Evolutionary conservation across 2,797 vertebrate genomes (phyloP).

Genomic region (Pteronotus mesoamericanus): DNA sequence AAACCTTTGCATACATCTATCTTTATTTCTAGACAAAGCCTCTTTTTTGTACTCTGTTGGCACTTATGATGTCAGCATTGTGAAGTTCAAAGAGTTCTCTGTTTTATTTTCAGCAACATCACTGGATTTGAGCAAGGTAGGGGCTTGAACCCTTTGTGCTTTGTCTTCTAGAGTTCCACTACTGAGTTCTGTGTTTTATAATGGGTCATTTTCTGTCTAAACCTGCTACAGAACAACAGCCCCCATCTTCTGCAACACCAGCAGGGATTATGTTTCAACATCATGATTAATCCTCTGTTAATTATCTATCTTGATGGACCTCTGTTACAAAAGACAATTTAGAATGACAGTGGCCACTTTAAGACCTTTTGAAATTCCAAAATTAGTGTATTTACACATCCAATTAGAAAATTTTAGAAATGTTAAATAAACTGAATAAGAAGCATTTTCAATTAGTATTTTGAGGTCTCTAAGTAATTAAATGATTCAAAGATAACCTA

Average conservation of each 20-base stretch:
- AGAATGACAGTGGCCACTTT: not conserved
- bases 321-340: not conserved
- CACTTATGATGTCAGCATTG: not conserved
- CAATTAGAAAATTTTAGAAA: not conserved
- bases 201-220: not conserved
- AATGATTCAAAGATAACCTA: not conserved
- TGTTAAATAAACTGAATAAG: not conserved
- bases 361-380: not conserved
- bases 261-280: not conserved
- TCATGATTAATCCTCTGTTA: not conserved
- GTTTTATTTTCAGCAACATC: not conserved
- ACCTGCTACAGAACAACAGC: not conserved
- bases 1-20: not conserved
- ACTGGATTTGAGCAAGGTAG: not conserved
- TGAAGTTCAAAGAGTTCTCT: not conserved
- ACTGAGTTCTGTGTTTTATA: not conserved
- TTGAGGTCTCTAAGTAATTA: not conserved
- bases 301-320: not conserved
- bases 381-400: not conserved
- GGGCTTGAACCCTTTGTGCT: not conserved
- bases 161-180: not conserved
- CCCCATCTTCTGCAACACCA: not conserved
- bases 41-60: not conserved
- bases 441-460: not conserved
- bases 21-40: not conserved